These are phyloP conservation scores for Phenganax stokvisi DNA, from an alignment of 92 coral and sea anemone species.

Conservation along the genomic window DNA sequence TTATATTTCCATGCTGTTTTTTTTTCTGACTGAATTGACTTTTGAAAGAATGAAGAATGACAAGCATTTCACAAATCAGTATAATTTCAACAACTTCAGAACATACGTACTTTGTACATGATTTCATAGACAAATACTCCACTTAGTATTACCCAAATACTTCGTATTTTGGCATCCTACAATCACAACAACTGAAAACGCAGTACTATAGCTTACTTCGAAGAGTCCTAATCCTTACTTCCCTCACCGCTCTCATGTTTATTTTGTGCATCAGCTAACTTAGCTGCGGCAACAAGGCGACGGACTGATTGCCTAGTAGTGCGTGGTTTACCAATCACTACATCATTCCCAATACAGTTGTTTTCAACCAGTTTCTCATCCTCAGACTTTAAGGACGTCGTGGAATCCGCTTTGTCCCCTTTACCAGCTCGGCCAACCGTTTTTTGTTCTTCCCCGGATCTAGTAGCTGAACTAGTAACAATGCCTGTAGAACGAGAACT, in stretches of 20 bases:
- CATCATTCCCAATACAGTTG: constrained; percentile 11
- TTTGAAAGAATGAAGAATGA: too few species aligned
- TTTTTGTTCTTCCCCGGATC: background rate
- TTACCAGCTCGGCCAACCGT: background rate
- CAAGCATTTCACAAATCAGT: too few species aligned
- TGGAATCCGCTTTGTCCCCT: background rate
- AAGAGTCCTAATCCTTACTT: background rate
- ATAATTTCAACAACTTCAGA: too few species aligned
- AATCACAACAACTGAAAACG: too few species aligned
- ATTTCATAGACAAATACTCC: too few species aligned
- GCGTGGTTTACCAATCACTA: constrained; percentile 9
- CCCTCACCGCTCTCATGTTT: background rate
- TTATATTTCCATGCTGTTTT: too few species aligned
- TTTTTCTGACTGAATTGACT: too few species aligned
- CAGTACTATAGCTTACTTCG: too few species aligned
- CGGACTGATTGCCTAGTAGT: background rate
- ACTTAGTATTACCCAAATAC: too few species aligned
- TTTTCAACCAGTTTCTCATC: constrained; percentile 28
- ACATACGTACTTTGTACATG: too few species aligned
- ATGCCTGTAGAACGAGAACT: background rate
- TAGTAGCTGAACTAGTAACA: background rate
- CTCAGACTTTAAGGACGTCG: background rate
- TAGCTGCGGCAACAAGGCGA: constrained; percentile 17
- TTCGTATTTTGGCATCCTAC: too few species aligned
- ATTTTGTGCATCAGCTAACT: constrained; percentile 1